These are phyloP conservation scores for Eilema caniola DNA, from an alignment of 2,888 invertebrate species.

Conservation along the genomic window DNA sequence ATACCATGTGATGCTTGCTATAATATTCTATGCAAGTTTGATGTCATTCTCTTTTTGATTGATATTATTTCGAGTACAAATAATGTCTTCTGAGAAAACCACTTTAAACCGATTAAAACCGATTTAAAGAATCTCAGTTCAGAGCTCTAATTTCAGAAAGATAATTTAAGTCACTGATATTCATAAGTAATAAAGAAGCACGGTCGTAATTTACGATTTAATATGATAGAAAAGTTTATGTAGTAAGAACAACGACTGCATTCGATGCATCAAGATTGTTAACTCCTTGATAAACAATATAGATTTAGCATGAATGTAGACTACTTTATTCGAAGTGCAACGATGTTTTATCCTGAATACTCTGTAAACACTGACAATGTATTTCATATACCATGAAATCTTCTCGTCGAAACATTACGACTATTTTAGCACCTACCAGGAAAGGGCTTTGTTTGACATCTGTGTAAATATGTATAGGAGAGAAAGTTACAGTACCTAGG, in stretches of 20 bases:
- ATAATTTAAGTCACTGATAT: neutral
- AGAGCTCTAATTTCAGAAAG: too few relatives aligned
- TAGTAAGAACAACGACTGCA: neutral
- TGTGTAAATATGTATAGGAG: constrained; percentile 53
- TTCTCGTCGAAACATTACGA: constrained; percentile 24
- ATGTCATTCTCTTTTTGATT: too few relatives aligned
- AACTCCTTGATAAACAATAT: neutral
- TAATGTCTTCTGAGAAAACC: too few relatives aligned
- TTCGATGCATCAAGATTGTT: neutral
- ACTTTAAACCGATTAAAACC: too few relatives aligned
- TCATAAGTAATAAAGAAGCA: neutral
- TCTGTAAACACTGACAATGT: neutral
- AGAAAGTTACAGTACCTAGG: constrained; percentile 66
- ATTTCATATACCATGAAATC: constrained; percentile 25
- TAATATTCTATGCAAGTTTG: too few relatives aligned
- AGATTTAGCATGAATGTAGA: neutral
- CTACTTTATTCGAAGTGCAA: neutral
- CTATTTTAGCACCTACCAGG: constrained; percentile 40
- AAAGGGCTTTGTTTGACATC: constrained; percentile 48
- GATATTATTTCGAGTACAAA: too few relatives aligned
- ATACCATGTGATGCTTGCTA: too few relatives aligned
- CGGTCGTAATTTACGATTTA: too few relatives aligned
- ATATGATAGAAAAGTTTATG: neutral
- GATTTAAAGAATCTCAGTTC: too few relatives aligned
- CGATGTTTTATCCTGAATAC: neutral